Evolutionary conservation across 2,888 invertebrate genomes (phyloP).

Genomic region (Exocentrus adspersus): DNA sequence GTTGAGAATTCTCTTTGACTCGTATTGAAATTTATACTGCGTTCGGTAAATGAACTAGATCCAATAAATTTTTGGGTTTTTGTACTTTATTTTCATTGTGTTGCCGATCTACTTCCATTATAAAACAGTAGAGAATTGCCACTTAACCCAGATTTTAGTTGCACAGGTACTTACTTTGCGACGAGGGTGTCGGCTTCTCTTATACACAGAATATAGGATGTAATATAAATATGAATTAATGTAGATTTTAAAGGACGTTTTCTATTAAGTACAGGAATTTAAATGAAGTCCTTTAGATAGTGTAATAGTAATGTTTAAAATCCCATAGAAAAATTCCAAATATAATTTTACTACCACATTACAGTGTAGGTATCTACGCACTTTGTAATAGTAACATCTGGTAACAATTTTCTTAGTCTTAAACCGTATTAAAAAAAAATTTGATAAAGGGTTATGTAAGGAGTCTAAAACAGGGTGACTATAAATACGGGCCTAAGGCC

Average conservation of each 20-base stretch:
- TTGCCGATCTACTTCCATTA: not conserved
- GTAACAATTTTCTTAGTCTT: too few species aligned
- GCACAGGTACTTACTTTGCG: too few species aligned
- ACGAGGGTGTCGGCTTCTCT: not conserved
- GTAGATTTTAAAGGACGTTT: not conserved
- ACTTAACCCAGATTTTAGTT: not conserved
- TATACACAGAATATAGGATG: not conserved
- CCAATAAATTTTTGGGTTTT: not conserved
- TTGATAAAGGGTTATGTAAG: too few species aligned
- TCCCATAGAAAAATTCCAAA: too few species aligned
- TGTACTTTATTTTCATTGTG: not conserved
- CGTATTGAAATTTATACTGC: not conserved
- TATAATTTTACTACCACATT: too few species aligned
- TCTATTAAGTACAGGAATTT: not conserved
- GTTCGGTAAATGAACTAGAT: not conserved
- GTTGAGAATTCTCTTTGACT: not conserved
- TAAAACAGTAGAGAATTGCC: not conserved
- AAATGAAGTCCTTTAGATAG: too few species aligned
- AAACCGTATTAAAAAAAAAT: too few species aligned
- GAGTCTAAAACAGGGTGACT: too few species aligned
- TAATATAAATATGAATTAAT: not conserved
- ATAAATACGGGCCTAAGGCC: too few species aligned
- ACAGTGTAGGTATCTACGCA: too few species aligned
- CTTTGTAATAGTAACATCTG: too few species aligned
- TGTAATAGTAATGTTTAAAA: too few species aligned